These are phyloP conservation scores for Dunckerocampus dactyliophorus DNA, from an alignment of 2,113 vertebrate species.

Conservation along the genomic window DNA sequence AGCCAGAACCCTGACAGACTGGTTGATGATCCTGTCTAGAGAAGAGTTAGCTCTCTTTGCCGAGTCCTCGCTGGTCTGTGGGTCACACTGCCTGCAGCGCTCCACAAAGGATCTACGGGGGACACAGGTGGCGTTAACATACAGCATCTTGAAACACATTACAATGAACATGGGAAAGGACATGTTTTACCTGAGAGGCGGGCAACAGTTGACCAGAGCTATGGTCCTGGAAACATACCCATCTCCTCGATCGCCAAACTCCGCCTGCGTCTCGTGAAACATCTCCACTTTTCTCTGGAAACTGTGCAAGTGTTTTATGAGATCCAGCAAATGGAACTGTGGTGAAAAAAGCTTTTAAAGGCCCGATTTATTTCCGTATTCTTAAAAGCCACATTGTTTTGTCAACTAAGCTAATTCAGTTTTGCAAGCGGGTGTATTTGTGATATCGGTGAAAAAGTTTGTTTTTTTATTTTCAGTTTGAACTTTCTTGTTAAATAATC, in stretches of 20 bases:
- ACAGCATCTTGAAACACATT: neutral
- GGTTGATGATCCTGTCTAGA: slow-evolving; percentile 78
- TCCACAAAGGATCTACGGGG: slow-evolving; percentile 75
- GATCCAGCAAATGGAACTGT: no score
- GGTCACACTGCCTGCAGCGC: slow-evolving; percentile 79
- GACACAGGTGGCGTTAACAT: slow-evolving; percentile 9
- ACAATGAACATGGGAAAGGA: neutral
- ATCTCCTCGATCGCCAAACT: slow-evolving; percentile 68
- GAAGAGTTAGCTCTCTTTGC: slow-evolving; percentile 71
- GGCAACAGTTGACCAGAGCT: slow-evolving; percentile 83
- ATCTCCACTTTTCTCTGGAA: slow-evolving; percentile 86
- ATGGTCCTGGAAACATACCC: slow-evolving; percentile 78
- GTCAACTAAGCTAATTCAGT: no score
- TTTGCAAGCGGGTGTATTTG: no score
- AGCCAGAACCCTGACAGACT: slow-evolving; percentile 78
- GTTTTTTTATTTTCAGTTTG: no score
- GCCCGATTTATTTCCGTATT: no score
- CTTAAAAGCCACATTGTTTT: no score
- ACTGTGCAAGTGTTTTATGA: slow-evolving; percentile 53
- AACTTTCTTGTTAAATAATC: no score
- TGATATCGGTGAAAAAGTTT: no score
- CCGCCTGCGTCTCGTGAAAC: slow-evolving; percentile 78
- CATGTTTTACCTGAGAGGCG: slow-evolving; percentile 77
- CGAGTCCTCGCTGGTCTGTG: slow-evolving; percentile 75
- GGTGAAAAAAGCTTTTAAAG: no score